Percentiles rank a stretch among this genome's conserved stretches.
Evolutionary conservation across 2,113 vertebrate genomes (phyloP).

Genomic region (Lepisosteus oculatus): DNA sequence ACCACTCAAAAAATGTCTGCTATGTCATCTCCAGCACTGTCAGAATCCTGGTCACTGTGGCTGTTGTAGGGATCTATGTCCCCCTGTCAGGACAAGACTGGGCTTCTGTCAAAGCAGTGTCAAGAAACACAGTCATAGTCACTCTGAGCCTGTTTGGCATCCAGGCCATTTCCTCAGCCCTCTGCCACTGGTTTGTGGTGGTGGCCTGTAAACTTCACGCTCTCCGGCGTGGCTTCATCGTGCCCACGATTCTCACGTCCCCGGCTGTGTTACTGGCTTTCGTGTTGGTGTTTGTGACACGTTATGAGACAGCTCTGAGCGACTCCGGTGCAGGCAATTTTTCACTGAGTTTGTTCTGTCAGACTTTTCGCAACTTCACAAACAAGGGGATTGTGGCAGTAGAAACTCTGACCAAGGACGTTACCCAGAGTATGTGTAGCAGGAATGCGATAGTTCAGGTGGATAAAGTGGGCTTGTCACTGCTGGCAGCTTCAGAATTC

Average conservation of each 20-base stretch:
- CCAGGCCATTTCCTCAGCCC: slow-evolving; percentile 54
- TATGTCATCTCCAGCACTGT: slow-evolving; percentile 47
- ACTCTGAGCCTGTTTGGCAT: slow-evolving; percentile 40
- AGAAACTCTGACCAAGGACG: slow-evolving; percentile 34
- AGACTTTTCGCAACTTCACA: neutral
- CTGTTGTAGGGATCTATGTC: slow-evolving; percentile 53
- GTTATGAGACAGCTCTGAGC: slow-evolving; percentile 1
- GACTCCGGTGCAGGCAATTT: neutral
- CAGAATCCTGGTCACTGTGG: slow-evolving; percentile 42
- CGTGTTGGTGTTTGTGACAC: slow-evolving; percentile 28
- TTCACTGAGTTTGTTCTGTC: slow-evolving; percentile 41
- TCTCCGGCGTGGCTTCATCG: slow-evolving; percentile 50
- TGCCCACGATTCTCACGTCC: slow-evolving; percentile 57
- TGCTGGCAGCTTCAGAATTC: slow-evolving; percentile 29
- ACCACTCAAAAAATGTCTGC: slow-evolving; percentile 38
- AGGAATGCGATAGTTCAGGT: slow-evolving; percentile 25
- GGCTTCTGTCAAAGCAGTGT: slow-evolving; percentile 9
- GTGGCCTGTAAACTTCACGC: slow-evolving; percentile 65
- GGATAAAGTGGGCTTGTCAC: slow-evolving; percentile 21
- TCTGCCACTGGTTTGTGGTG: slow-evolving; percentile 61
- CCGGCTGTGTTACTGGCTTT: slow-evolving; percentile 42
- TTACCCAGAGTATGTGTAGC: slow-evolving; percentile 39
- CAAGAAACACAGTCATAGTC: neutral
- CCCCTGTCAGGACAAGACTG: slow-evolving; percentile 42
- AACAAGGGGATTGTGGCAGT: neutral